Conservation (phyloP, 2,113 vertebrate genomes). For the Epinephelus fuscoguttatus region DNA sequence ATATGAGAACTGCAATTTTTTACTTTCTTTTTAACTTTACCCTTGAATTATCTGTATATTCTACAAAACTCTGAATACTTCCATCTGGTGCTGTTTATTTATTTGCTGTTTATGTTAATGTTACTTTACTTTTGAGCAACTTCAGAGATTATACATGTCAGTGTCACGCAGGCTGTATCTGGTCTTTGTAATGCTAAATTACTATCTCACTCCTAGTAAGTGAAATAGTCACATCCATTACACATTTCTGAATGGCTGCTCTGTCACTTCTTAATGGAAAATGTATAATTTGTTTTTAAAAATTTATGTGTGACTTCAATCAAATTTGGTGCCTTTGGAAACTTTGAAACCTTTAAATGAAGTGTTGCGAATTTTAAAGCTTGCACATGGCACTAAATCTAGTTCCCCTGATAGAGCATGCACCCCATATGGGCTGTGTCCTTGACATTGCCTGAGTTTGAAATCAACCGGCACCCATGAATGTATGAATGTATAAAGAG, state of each 20-base stretch:
- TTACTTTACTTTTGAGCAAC: background rate
- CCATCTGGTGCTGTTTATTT: background rate
- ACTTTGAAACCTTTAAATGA: slow-evolving; percentile 3
- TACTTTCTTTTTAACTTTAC: too few species aligned
- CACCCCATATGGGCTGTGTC: too few species aligned
- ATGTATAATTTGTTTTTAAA: too few species aligned
- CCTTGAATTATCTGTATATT: too few species aligned
- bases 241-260: background rate
- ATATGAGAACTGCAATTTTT: too few species aligned
- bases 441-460: too few species aligned
- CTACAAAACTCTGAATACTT: too few species aligned
- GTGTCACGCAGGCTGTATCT: background rate
- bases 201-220: background rate
- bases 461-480: too few species aligned
- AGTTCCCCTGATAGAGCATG: too few species aligned
- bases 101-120: background rate
- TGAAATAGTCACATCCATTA: background rate
- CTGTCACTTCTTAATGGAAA: background rate
- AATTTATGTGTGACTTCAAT: background rate
- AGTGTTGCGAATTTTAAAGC: background rate
- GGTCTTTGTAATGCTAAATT: background rate
- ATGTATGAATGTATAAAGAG: too few species aligned
- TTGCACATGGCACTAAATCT: too few species aligned
- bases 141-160: background rate
- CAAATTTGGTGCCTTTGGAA: too few species aligned